Evolutionary conservation across 2,888 invertebrate species (phyloP).

Genomic region (Neoaliturus tenellus): DNA sequence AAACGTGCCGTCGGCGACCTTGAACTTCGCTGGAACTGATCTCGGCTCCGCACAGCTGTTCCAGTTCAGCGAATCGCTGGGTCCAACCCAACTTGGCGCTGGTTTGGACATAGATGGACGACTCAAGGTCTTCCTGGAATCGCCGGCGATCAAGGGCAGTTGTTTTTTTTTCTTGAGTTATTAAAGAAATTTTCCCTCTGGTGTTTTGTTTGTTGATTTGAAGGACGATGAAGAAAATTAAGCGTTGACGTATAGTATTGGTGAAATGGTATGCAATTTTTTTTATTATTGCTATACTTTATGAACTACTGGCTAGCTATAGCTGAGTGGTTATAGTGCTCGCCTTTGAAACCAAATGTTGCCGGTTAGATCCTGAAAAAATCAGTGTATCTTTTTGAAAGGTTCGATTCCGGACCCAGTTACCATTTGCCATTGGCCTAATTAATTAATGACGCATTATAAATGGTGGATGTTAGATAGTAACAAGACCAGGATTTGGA

Average conservation of each 20-base stretch:
- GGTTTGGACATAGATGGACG: background rate
- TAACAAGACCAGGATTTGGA: no score
- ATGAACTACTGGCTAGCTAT: no score
- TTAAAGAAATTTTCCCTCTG: background rate
- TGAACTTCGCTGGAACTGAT: conserved; percentile 4
- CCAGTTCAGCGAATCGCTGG: background rate
- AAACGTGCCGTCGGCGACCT: background rate
- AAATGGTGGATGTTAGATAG: no score
- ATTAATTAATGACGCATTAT: no score
- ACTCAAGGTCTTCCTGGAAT: background rate
- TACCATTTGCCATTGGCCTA: no score
- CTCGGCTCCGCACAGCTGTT: background rate
- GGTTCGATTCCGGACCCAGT: no score
- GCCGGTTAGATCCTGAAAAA: no score
- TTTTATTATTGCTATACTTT: no score
- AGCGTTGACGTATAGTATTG: background rate
- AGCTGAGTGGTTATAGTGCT: no score
- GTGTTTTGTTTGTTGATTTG: background rate
- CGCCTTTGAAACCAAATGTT: no score
- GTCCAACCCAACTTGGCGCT: background rate
- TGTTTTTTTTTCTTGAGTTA: background rate
- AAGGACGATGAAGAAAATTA: background rate
- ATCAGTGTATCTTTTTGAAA: no score
- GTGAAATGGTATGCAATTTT: no score
- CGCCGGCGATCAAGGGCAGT: background rate